These are phyloP conservation scores for Saccopteryx bilineata DNA, from an alignment of 2,113 vertebrate species.

Conservation along the genomic window DNA sequence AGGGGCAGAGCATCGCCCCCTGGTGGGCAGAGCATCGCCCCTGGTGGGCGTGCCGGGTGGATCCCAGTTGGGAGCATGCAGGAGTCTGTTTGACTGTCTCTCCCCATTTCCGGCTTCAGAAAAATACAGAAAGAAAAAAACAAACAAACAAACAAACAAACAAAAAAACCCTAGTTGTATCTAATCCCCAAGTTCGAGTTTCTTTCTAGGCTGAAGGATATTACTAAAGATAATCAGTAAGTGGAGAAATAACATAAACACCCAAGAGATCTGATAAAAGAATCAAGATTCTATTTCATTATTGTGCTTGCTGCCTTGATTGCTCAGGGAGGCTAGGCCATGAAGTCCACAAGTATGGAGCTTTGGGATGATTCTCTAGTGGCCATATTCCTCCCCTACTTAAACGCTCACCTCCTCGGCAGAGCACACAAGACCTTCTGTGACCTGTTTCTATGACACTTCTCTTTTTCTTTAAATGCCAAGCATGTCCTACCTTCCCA, in stretches of 20 bases:
- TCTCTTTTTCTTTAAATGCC: background rate
- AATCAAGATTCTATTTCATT: background rate
- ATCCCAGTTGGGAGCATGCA: too few species aligned
- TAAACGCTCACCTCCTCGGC: background rate
- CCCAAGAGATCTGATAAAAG: background rate
- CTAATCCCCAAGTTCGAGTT: background rate
- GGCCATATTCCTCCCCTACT: background rate
- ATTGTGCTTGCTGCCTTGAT: background rate
- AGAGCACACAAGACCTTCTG: background rate
- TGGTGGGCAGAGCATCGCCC: too few species aligned
- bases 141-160: too few species aligned
- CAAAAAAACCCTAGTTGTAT: background rate
- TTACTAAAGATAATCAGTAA: background rate
- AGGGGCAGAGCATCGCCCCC: too few species aligned
- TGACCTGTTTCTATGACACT: too few species aligned
- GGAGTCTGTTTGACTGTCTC: too few species aligned
- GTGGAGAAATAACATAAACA: background rate
- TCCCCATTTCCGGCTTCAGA: too few species aligned
- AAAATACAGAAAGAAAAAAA: too few species aligned
- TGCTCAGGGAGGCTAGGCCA: background rate
- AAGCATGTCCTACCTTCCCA: background rate
- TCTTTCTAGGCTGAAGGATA: background rate
- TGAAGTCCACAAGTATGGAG: background rate
- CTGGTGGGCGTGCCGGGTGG: too few species aligned
- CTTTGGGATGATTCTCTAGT: background rate